Evolutionary conservation across 2,888 invertebrate genomes (phyloP).

Genomic region (Rhamphomyia laevipes): DNA sequence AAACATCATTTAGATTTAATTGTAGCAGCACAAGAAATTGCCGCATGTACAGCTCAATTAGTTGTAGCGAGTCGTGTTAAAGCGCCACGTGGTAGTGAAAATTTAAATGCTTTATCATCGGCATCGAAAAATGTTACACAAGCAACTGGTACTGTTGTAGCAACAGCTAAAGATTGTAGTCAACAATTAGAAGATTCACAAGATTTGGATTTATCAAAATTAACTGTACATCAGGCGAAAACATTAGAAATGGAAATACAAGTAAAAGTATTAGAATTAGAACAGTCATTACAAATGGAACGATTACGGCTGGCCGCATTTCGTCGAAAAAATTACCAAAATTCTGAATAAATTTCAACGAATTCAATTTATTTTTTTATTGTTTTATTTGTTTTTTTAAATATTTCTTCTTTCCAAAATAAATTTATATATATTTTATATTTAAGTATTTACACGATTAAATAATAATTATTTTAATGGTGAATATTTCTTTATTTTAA

Average conservation of each 20-base stretch:
- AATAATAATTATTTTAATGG: too few species aligned
- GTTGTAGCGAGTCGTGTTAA: constrained; percentile 95
- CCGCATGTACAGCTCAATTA: constrained; percentile 91
- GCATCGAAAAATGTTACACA: constrained; percentile 84
- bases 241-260: constrained; percentile 96
- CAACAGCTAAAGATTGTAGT: constrained; percentile 82
- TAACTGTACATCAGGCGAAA: constrained; percentile 90
- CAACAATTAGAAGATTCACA: constrained; percentile 80
- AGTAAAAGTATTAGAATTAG: constrained; percentile 85
- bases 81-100: constrained; percentile 71
- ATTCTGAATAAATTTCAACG: constrained; percentile 19
- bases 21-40: constrained; percentile 93
- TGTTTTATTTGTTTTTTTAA: too few species aligned
- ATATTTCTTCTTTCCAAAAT: too few species aligned
- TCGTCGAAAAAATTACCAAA: constrained; percentile 76
- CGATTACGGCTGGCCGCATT: constrained; percentile 73
- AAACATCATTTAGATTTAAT: constrained; percentile 66
- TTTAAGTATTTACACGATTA: too few species aligned
- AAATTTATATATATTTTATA: too few species aligned
- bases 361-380: too few species aligned
- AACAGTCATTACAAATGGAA: constrained; percentile 81
- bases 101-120: constrained; percentile 65
- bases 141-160: constrained; percentile 86
- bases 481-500: too few species aligned
- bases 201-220: constrained; percentile 76